These are phyloP conservation scores for Lepidothrix coronata DNA, from an alignment of 2,113 vertebrate species.

Conservation along the genomic window DNA sequence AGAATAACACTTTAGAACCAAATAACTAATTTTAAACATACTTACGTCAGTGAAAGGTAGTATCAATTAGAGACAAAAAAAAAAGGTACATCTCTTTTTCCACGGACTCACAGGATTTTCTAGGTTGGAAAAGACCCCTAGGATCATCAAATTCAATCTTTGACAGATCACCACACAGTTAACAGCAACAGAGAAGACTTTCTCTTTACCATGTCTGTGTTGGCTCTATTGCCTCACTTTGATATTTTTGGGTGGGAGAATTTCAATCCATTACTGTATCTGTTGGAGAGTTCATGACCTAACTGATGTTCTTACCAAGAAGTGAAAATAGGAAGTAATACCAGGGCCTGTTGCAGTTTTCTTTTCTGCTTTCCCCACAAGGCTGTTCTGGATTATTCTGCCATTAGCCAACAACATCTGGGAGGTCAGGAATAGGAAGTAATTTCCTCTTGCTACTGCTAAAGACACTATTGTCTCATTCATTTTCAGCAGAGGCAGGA, in stretches of 20 bases:
- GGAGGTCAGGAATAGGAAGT: no score
- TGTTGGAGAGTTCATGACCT: not conserved
- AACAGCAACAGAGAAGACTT: not conserved
- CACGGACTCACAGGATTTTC: not conserved
- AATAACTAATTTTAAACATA: not conserved
- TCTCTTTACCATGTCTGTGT: not conserved
- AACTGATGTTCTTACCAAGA: not conserved
- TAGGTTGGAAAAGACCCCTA: not conserved
- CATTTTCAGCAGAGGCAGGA: not conserved
- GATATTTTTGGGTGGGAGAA: not conserved
- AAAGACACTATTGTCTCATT: not conserved
- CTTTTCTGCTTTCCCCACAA: no score
- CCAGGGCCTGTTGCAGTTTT: no score
- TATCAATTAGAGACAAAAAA: not conserved
- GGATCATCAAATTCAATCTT: not conserved
- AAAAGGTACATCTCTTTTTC: not conserved
- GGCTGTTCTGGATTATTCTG: no score
- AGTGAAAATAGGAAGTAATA: not conserved
- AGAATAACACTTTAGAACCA: not conserved
- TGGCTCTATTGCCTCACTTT: not conserved
- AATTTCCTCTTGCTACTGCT: not conserved
- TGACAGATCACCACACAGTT: not conserved
- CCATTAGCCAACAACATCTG: no score
- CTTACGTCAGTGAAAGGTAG: not conserved
- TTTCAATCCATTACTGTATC: not conserved